Evolutionary conservation across 1,140 invertebrate genomes (phyloP), one percentile per base, ranked within the genome.

Genomic region (Drosophila neocordata): DNA sequence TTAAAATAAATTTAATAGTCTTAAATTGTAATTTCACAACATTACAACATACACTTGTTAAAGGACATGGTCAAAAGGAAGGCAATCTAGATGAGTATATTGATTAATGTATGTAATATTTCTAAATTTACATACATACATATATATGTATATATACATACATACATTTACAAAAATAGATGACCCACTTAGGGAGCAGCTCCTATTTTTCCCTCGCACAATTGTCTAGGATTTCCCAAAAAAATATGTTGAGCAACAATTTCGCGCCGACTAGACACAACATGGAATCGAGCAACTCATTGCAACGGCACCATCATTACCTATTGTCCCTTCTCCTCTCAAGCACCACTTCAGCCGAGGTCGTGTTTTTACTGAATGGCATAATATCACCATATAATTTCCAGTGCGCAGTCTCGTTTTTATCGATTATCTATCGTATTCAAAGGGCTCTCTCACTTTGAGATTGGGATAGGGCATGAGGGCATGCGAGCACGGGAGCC

Each of bases 401-500:
- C n/a, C 11, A 64, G 12, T 65, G 79, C 83, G 83, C 79, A 77
- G 76, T 53, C 68, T 77, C 76, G 48, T 8, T 59, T 83, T 65
- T 71, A 88, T 88, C 56, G 83, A 88, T 88, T 88, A 22, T 11
- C 52, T 88, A 27, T 11, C 52, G 52, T 24, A 31, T 3, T 22
- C 8, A 61, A 41, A 35, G 53, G 56, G 73, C 65, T 65, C 83
- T 88, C 76, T 79, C 48, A 15, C 48, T 48, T 62, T 27, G 27
- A 20, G 34, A 75, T 87, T 87, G 82, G 76, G 82, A 79, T 87
- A 87, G 82, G 82, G 58, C 84, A 88, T 88, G 83, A 69, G 77
- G 65, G 22, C 2, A 24, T n/a, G n/a, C n/a, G n/a, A n/a, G n/a
- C n/a, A n/a, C n/a, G n/a, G n/a, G n/a, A n/a, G 59, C 57, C 34